A percentile compares a stretch with the other conserved stretches of the same genome.
phyloP scores from a whole-genome alignment of 2,888 invertebrate species.

The Melolontha melolontha region DNA sequence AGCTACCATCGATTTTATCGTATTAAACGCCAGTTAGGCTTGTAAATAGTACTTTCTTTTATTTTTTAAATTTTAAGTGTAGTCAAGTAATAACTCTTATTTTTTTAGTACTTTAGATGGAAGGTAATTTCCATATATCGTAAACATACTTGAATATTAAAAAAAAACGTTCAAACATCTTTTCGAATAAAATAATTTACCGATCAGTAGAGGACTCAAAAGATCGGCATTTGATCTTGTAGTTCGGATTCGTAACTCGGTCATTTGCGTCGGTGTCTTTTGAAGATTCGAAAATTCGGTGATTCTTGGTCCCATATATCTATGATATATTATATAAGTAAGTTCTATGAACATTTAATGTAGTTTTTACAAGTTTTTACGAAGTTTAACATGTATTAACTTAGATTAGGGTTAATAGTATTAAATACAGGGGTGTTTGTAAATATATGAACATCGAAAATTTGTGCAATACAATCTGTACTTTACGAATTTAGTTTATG shows the following conservation, averaged over 20 bases:
- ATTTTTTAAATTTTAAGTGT: conserved; percentile 24
- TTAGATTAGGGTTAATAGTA: conserved; percentile 9
- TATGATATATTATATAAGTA: conserved; percentile 94
- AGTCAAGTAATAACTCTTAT: background rate
- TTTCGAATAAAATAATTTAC: conserved; percentile 63
- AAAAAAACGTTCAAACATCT: conserved; percentile 46
- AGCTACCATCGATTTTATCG: conserved; percentile 36
- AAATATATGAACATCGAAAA: too few species aligned
- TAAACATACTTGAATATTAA: conserved; percentile 50
- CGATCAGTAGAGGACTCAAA: conserved; percentile 57
- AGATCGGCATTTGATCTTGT: conserved; percentile 12
- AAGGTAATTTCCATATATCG: conserved; percentile 68
- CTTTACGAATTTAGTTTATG: too few species aligned
- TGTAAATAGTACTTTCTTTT: conserved; percentile 45
- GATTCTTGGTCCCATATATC: conserved; percentile 92
- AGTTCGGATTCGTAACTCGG: conserved; percentile 39
- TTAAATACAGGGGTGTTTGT: too few species aligned
- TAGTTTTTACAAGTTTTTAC: conserved; percentile 5
- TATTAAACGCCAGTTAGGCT: conserved; percentile 54
- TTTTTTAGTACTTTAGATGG: conserved; percentile 52
- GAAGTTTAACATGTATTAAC: background rate
- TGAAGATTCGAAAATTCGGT: conserved; percentile 59
- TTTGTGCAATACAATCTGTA: too few species aligned
- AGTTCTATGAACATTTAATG: conserved; percentile 89
- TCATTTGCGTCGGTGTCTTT: conserved; percentile 42